Base-by-base conservation (phyloP, 2,113 vertebrate genomes). In the Chrysochloris asiatica region DNA sequence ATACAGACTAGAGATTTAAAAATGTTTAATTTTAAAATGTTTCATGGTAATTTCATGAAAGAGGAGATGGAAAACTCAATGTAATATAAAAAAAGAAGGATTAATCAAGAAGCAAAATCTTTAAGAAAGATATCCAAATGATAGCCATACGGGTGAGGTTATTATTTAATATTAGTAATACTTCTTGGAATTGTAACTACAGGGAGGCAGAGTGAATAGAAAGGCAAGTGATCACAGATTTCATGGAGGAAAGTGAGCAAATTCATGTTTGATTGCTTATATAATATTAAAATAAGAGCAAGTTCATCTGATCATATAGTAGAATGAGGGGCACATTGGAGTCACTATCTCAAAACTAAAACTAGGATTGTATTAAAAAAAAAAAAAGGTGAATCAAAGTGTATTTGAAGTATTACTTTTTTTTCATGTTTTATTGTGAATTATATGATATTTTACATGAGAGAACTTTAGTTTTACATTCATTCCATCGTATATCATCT, bases 261-360 rank as follows among this genome's bases (percentile, higher is more conserved):
- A 28, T 36, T 84, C n/a, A 61, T 47, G 21, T 91, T 52, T 61
- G n/a, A 87, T 87, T 75, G 52, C 72, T 93, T 67, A 56, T 75
- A 91, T 85, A 56, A 45, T 17, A 47, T 92, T 56, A 69, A n/a
- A 41, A 81, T 21, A 76, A 33, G 11, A 76, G 28, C 21, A 28
- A 69, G 21, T 11, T 69, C 45, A 47, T 83, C 21, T 56, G 22
- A 33, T 90, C 38, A 24, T 41, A 36, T 8, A 26, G 22, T 61
- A 36, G n/a, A 43, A 2, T 79, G 21, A 92, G 14, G 10, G 54
- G 6, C n/a, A 69, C 13, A 79, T 48, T 82, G 50, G 14, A 73
- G 21, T 56, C 54, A 41, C 26, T 78, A 6, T 54, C 63, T 75
- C 36, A 14, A 56, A 73, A 45, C 9, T 73, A 36, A 92, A 90